A percentile compares a stretch with the other conserved stretches of the same genome.
Conservation (phyloP, 2,113 vertebrate species). For the Corythaixoides concolor region DNA sequence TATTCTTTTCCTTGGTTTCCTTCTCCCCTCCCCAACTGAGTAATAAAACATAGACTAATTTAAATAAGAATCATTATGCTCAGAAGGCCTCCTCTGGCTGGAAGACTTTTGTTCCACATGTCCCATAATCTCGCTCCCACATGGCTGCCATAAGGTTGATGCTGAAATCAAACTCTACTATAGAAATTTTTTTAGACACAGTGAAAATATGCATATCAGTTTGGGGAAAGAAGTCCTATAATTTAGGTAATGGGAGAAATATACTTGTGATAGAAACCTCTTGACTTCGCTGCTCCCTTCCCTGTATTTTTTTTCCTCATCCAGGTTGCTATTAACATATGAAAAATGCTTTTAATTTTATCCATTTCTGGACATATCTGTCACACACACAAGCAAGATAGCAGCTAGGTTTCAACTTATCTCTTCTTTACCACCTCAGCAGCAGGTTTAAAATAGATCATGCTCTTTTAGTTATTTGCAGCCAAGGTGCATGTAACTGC, state of each 20-base stretch:
- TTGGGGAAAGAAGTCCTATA: background rate
- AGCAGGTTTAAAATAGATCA: constrained; percentile 74
- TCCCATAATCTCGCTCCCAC: constrained; percentile 62
- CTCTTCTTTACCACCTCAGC: constrained; percentile 73
- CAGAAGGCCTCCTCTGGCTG: constrained; percentile 69
- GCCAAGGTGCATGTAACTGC: constrained; percentile 65
- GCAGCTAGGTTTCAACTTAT: constrained; percentile 69
- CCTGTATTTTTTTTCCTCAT: background rate
- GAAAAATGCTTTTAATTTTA: constrained; percentile 75
- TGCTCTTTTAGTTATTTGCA: constrained; percentile 56
- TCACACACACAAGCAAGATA: constrained; percentile 56
- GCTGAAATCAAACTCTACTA: constrained; percentile 60
- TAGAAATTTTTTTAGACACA: constrained; percentile 35
- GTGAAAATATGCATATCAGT: constrained; percentile 50
- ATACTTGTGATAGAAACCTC: constrained; percentile 27
- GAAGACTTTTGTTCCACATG: constrained; percentile 65
- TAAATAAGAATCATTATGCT: constrained; percentile 73
- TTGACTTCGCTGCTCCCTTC: constrained; percentile 41
- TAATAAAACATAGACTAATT: constrained; percentile 72
- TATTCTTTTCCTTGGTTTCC: constrained; percentile 36
- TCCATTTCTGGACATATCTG: constrained; percentile 67
- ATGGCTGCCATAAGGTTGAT: constrained; percentile 55
- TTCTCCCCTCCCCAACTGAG: constrained; percentile 59
- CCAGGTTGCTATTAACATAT: constrained; percentile 66
- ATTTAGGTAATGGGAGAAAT: constrained; percentile 50